Base-by-base conservation (phyloP, 1,140 invertebrate species). In the Bombus haemorrhoidalis region DNA sequence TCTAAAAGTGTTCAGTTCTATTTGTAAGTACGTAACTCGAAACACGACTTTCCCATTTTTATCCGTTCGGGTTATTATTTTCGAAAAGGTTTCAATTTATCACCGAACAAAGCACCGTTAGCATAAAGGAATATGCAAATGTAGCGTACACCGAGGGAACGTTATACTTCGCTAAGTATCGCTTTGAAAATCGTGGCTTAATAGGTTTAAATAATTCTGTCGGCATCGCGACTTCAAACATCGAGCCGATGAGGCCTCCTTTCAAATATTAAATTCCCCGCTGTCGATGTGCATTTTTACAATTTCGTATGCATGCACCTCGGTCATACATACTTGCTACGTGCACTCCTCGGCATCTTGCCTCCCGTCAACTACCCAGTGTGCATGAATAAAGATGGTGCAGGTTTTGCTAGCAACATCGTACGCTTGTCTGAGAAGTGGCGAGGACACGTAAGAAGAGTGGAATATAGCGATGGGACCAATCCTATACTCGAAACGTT, bases 261-360 rank as follows among this genome's bases (percentile, higher is more conserved):
- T 64, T 76, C 53, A 69, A 73, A 85, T 78, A 89, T 88, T 88
- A 88, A 79, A 85, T 88, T 88, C 72, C 37, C 59, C 86, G 39
- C 34, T 69, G 86, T 77, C 81, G 73, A 76, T 83, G 59, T 15
- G 77, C 76, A 59, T 68, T 68, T 68, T 34, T 34, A 18, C 74
- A 53, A 87, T 87, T 87, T 85, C 76, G 71, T 83, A 88, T 84
- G 80, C 86, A 76, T 25, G 41, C 81, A 75, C 81, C 81, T 81
- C 57, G 72, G 73, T 59, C 47, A 43, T 73, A 64, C 69, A 41
- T 41, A 15, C 66, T 64, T 71, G 57, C 64, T 71, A n/a, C 73
- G 78, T 71, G 72, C 64, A 64, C 10, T 80, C 66, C n/a, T 25
- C 59, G 59, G 37, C 64, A 22, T 76, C 81, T 71, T 57, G 47